Percentiles rank a stretch among this genome's conserved stretches.
Conservation (phyloP, 2,113 vertebrate species). For the Strix aluco region DNA sequence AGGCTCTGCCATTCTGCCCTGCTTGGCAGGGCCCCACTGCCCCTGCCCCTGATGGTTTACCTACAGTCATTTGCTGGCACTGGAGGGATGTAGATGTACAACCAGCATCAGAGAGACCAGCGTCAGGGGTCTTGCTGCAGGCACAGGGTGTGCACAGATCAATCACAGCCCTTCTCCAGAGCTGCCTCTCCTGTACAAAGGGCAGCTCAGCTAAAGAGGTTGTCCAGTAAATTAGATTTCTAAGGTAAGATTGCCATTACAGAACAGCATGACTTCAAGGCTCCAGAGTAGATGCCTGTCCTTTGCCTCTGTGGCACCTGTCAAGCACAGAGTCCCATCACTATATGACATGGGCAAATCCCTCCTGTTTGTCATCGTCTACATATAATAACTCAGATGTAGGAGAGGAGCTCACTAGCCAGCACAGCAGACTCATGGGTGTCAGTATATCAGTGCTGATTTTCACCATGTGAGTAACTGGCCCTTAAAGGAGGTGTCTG, state of each 20-base stretch:
- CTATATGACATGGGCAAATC: neutral
- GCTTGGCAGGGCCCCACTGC: fast-evolving
- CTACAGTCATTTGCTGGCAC: neutral
- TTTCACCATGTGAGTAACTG: neutral
- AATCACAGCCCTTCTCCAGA: neutral
- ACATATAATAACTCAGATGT: fast-evolving
- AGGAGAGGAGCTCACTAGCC: neutral
- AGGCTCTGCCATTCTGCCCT: neutral
- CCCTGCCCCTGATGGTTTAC: neutral
- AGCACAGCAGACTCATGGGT: neutral
- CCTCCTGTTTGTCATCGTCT: neutral
- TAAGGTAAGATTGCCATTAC: neutral
- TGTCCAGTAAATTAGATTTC: fast-evolving
- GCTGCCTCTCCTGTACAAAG: neutral
- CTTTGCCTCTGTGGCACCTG: neutral
- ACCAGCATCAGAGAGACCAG: neutral
- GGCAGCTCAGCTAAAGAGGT: neutral
- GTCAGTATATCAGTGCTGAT: neutral
- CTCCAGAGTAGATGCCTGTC: neutral
- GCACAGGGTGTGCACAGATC: neutral
- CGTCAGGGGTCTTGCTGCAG: fast-evolving
- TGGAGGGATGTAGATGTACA: neutral
- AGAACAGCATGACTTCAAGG: neutral
- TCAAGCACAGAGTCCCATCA: neutral
- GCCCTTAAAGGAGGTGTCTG: neutral